Evolutionary conservation across 2,113 vertebrate genomes (phyloP).

Genomic region (Eolophus roseicapilla): DNA sequence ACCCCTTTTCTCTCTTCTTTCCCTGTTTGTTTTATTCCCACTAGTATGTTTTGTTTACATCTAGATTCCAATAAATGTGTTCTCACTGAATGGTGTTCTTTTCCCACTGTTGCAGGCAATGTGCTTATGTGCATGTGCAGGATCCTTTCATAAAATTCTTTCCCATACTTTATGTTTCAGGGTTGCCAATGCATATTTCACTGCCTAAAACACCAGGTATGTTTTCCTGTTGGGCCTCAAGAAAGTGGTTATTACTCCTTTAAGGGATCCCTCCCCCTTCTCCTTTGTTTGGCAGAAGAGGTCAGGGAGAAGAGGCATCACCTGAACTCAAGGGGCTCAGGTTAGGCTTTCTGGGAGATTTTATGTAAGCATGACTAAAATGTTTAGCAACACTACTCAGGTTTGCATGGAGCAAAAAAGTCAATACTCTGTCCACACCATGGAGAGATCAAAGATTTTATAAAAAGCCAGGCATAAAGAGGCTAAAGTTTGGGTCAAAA

Average conservation of each 20-base stretch:
- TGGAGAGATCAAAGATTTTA: constrained; percentile 36
- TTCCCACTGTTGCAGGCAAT: neutral
- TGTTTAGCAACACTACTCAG: constrained; percentile 54
- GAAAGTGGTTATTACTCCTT: neutral
- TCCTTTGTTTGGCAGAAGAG: constrained; percentile 19
- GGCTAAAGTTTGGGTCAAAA: neutral
- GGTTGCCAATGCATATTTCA: neutral
- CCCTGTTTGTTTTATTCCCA: neutral
- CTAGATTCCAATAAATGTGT: neutral
- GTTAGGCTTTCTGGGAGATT: constrained; percentile 47
- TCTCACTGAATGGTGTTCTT: neutral
- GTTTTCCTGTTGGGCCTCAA: neutral
- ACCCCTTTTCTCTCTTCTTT: neutral
- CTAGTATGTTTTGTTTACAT: neutral
- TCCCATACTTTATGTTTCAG: neutral
- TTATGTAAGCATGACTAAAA: constrained; percentile 68
- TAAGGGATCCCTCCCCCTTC: neutral
- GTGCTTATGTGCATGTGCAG: rapidly evolving
- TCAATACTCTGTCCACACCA: neutral
- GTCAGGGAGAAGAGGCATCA: constrained; percentile 60
- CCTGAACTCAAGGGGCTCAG: constrained; percentile 34
- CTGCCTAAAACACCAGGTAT: neutral
- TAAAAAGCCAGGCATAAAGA: neutral
- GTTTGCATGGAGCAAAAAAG: constrained; percentile 19
- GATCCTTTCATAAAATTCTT: neutral